Evolutionary conservation across 2,888 invertebrate genomes (phyloP).

Genomic region (Eristalis tenax): DNA sequence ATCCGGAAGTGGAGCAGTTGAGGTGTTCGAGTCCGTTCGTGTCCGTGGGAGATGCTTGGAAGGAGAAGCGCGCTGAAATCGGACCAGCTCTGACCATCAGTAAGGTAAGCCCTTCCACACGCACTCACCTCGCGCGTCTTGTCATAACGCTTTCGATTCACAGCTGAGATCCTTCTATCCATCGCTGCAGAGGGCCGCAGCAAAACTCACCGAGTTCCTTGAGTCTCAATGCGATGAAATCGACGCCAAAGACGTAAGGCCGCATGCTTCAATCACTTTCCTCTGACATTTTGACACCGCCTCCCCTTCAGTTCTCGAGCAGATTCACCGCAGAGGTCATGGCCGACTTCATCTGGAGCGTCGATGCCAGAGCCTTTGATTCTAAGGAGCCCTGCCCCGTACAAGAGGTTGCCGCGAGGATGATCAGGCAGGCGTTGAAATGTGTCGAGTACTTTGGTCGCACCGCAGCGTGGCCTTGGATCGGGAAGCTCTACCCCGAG

Average conservation of each 20-base stretch:
- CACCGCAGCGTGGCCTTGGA: conserved; percentile 73
- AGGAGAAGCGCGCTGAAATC: conserved; percentile 80
- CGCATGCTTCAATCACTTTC: not conserved
- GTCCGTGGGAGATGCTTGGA: conserved; percentile 81
- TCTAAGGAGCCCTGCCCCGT: conserved; percentile 42
- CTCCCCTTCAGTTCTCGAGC: conserved; percentile 73
- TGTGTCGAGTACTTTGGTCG: conserved; percentile 73
- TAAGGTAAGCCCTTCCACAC: conserved; percentile 76
- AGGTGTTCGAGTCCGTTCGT: conserved; percentile 80
- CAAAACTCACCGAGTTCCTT: conserved; percentile 79
- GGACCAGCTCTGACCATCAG: conserved; percentile 82
- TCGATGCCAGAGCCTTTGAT: conserved; percentile 78
- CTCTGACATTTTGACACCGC: too few relatives aligned
- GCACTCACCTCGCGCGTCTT: not conserved
- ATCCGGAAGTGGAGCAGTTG: conserved; percentile 69
- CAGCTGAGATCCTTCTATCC: conserved; percentile 80
- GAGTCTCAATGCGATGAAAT: conserved; percentile 75
- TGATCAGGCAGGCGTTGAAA: conserved; percentile 68
- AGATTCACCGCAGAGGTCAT: conserved; percentile 79
- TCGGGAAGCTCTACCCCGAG: conserved; percentile 70
- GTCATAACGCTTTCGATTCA: not conserved
- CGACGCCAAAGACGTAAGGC: conserved; percentile 79
- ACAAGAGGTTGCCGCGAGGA: conserved; percentile 65
- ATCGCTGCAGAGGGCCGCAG: conserved; percentile 79
- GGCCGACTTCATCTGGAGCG: conserved; percentile 79